These are phyloP conservation scores for Heliconius sara DNA, from an alignment of 2,888 invertebrate species.

Conservation along the genomic window DNA sequence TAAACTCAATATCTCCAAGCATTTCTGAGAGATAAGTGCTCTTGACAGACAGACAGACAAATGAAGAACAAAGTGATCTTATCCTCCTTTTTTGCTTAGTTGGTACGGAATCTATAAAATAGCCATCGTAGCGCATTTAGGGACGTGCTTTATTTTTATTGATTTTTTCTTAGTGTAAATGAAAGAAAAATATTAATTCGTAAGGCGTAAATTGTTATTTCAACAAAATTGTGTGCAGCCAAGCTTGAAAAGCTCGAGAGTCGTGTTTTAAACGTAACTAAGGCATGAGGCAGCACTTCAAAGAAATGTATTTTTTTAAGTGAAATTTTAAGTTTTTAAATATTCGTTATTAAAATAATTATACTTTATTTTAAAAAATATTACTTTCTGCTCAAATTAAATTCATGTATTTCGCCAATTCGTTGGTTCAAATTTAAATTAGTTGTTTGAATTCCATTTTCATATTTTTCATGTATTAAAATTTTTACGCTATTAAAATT, in stretches of 20 bases:
- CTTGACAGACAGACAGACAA: no score
- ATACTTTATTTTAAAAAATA: not conserved
- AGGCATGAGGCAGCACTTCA: not conserved
- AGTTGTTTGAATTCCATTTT: not conserved
- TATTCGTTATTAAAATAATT: not conserved
- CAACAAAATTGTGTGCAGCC: conserved; percentile 5
- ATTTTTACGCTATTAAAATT: not conserved
- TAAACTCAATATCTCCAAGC: no score
- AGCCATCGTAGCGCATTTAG: not conserved
- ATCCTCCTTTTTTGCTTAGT: no score
- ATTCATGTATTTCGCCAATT: not conserved
- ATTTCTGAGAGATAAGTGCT: no score
- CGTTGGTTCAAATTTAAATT: not conserved
- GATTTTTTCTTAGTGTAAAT: not conserved
- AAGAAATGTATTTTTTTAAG: not conserved
- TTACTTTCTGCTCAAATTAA: not conserved
- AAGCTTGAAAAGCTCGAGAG: not conserved
- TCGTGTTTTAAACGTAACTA: not conserved
- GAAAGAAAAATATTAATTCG: not conserved
- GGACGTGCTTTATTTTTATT: not conserved
- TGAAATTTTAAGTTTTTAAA: not conserved
- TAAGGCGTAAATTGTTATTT: not conserved
- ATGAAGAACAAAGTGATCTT: no score
- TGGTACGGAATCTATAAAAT: no score
- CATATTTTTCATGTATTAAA: not conserved